A percentile compares a stretch with the other conserved stretches of the same genome.
Evolutionary conservation across 1,140 invertebrate species (phyloP).

Genomic region (Bradysia coprophila): DNA sequence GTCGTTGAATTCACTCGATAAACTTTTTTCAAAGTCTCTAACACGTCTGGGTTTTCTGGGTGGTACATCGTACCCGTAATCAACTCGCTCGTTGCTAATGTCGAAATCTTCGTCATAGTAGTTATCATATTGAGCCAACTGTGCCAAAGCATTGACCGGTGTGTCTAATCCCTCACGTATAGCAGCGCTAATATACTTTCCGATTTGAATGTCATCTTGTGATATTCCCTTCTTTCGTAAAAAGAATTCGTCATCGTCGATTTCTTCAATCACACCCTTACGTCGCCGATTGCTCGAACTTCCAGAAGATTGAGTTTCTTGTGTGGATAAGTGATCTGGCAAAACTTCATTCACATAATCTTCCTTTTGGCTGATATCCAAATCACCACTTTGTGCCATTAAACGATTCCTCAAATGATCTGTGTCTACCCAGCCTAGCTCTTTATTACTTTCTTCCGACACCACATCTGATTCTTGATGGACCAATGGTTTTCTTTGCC

Average conservation of each 20-base stretch:
- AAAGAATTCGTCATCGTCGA: constrained; percentile 74
- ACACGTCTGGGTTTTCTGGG: constrained; percentile 18
- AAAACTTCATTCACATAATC: neutral
- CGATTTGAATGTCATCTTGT: constrained; percentile 58
- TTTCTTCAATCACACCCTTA: constrained; percentile 55
- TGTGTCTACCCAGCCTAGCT: constrained; percentile 18
- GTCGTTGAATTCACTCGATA: constrained; percentile 8
- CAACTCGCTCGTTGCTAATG: constrained; percentile 3
- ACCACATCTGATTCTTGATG: constrained; percentile 21
- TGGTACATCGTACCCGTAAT: constrained; percentile 18
- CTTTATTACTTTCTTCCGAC: constrained; percentile 20
- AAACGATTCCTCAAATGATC: constrained; percentile 17
- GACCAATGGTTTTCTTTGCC: constrained; percentile 15
- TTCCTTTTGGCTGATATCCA: neutral
- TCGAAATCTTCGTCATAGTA: constrained; percentile 12
- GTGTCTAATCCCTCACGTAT: constrained; percentile 57
- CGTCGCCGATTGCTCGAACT: constrained; percentile 25
- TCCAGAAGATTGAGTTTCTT: constrained; percentile 21
- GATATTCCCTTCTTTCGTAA: constrained; percentile 58
- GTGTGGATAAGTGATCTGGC: constrained; percentile 4
- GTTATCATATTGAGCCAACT: constrained; percentile 26
- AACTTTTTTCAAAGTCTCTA: constrained; percentile 5
- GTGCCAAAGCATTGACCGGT: constrained; percentile 37
- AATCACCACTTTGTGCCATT: neutral
- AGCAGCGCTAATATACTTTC: constrained; percentile 52